Base-by-base conservation (phyloP, 1,140 invertebrate genomes). In the Diploscapter pachys region DNA sequence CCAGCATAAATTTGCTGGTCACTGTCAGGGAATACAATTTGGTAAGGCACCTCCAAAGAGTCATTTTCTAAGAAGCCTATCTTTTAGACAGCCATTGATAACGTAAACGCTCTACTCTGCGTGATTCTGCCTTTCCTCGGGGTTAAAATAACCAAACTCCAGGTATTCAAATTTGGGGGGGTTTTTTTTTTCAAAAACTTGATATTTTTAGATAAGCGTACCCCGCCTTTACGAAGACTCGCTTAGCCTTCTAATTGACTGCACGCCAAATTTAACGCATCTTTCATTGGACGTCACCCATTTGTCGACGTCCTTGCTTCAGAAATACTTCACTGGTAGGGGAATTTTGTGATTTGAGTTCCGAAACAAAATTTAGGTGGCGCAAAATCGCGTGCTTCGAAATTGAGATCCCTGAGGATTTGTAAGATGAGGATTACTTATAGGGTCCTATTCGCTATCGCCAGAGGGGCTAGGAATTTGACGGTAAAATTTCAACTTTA, bases 401-500 rank as follows among this genome's bases (percentile, higher is more conserved):
- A 72, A 48, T 56, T 84, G 49, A 54, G 71, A 53, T 82, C 81
- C 8, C 72, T 84, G 54, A 76, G 75, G n/a, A 81, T 84, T 13
- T 82, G 79, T 57, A 70, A 79, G 48, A 65, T 84, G 51, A 55
- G 84, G 50, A 81, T 84, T 55, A 81, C 83, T 3, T 84, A 85
- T 59, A 61, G 83, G 49, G 82, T 78, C 11, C 64, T 84, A 6
- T 84, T 84, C 73, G 80, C 83, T 48, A 84, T 84, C 76, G 83
- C 82, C 9, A 63, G 81, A n/a, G 77, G 81, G 55, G 83, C 80
- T 11, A 66, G 64, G 6, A 80, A 75, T 53, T 69, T 84, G 6
- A 63, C 59, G 3, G 79, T 80, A 71, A 65, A 66, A 62, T 8
- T 11, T 11, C 31, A 59, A 59, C 9, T 59, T 59, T 59, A 59